Evolutionary conservation across 2,888 invertebrate genomes (phyloP), one percentile per base, ranked within the genome.

Genomic region (Metacarcinus magister): DNA sequence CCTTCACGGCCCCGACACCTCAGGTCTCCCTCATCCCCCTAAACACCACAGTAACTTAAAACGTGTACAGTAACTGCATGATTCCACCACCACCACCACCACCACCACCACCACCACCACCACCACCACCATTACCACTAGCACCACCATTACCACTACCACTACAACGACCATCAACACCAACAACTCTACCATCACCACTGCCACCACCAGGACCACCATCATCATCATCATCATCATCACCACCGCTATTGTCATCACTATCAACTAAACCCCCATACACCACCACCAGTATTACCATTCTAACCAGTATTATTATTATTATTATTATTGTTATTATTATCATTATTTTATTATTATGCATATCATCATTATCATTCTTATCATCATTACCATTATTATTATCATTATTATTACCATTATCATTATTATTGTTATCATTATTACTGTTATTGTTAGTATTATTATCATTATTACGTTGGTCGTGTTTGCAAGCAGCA

Each of bases 401-500:
- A 75, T 75, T 75, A 75, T 75, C 23, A 82, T 82, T 32, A 32
- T 82, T 82, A 82, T 82, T 82, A 32, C 32, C 10, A 32, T 82
- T 75, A n/a, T 75, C n/a, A 75, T 75, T 75, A 75, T 75, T 75
- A 75, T 75, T n/a, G n/a, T 75, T 75, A 75, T 75, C n/a, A 75
- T 75, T 75, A 75, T 75, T 75, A 75, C n/a, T 75, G n/a, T 75
- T 75, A 75, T 75, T 75, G n/a, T n/a, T 75, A 75, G 23, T 23
- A 75, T 75, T 75, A 75, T 75, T 75, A 28, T 75, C n/a, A 82
- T 82, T 82, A 82, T 82, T 82, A 82, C 23, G 32, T 82, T 82
- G 82, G 82, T 82, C 82, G 82, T 82, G 82, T 82, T 28, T 82
- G 82, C 82, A 82, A 82, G 82, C 82, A 82, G 82, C 82, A 82